Percentiles rank a stretch among this genome's conserved stretches.
Evolutionary conservation across 2,797 vertebrate genomes (phyloP).

Genomic region (Pristis pectinata): DNA sequence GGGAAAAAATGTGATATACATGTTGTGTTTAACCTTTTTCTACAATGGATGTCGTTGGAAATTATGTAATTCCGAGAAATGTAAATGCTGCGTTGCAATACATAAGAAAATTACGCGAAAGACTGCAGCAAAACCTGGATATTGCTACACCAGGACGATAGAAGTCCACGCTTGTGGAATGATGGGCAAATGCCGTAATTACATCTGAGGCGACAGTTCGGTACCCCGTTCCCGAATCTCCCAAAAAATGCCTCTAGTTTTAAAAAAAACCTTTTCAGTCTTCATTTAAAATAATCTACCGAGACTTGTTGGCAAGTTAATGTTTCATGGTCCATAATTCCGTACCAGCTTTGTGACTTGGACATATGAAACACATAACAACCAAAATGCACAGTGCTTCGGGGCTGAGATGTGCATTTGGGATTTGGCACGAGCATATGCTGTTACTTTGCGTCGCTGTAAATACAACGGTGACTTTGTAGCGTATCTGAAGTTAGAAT

Average conservation of each 20-base stretch:
- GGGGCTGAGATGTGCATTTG: not conserved
- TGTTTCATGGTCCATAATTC: not conserved
- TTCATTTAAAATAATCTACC: not conserved
- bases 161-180: not conserved
- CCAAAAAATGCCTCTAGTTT: not conserved
- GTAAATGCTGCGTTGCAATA: not conserved
- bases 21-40: not conserved
- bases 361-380: not conserved
- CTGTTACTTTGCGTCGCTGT: not conserved
- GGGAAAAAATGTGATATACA: not conserved
- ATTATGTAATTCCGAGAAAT: constrained; percentile 13
- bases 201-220: not conserved
- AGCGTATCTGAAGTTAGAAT: constrained; percentile 21
- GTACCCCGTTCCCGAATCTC: not conserved
- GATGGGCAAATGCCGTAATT: constrained; percentile 11
- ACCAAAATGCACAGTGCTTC: not conserved
- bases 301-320: not conserved
- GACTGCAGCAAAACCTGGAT: not conserved
- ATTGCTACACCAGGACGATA: not conserved
- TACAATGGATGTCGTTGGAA: not conserved
- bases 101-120: not conserved
- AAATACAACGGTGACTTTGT: not conserved
- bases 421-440: not conserved
- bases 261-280: not conserved
- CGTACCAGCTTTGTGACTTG: not conserved